These are phyloP conservation scores for Centroberyx gerrardi DNA, from an alignment of 2,797 vertebrate genomes.

Conservation along the genomic window DNA sequence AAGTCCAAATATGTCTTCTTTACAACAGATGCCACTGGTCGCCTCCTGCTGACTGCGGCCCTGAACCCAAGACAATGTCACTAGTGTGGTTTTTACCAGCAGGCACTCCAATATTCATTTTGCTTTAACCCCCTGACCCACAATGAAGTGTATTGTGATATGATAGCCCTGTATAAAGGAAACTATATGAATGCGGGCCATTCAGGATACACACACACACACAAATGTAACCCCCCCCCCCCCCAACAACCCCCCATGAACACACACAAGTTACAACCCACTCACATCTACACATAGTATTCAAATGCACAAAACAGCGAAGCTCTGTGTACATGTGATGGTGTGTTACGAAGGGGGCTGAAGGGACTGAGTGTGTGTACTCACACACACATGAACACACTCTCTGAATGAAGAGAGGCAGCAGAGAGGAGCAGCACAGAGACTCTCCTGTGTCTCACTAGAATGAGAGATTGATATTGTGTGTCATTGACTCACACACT, in stretches of 20 bases:
- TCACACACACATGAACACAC: not conserved
- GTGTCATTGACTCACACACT: conserved; percentile 48
- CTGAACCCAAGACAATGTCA: conserved; percentile 33
- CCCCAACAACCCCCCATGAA: conserved; percentile 21
- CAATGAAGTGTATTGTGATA: conserved; percentile 66
- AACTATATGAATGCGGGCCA: conserved; percentile 48
- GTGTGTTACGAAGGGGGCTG: not conserved
- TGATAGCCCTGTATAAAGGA: conserved; percentile 48
- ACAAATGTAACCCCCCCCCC: not conserved
- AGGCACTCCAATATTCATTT: conserved; percentile 26
- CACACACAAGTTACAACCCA: conserved; percentile 23
- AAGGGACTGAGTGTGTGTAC: conserved; percentile 7
- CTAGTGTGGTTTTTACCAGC: conserved; percentile 12
- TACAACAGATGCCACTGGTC: too few species aligned
- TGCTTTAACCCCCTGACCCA: conserved; percentile 65
- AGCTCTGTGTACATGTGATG: conserved; percentile 43
- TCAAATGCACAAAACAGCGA: conserved; percentile 45
- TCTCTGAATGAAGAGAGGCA: conserved; percentile 43
- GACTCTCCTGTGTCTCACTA: conserved; percentile 46
- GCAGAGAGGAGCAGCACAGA: conserved; percentile 50
- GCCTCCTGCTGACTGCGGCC: not conserved
- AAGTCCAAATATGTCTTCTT: too few species aligned
- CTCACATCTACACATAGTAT: conserved; percentile 38
- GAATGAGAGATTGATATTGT: conserved; percentile 49
- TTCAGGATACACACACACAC: conserved; percentile 52